phyloP scores from a whole-genome alignment of 2,888 invertebrate genomes.

The Tromatobia lineatoria region DNA sequence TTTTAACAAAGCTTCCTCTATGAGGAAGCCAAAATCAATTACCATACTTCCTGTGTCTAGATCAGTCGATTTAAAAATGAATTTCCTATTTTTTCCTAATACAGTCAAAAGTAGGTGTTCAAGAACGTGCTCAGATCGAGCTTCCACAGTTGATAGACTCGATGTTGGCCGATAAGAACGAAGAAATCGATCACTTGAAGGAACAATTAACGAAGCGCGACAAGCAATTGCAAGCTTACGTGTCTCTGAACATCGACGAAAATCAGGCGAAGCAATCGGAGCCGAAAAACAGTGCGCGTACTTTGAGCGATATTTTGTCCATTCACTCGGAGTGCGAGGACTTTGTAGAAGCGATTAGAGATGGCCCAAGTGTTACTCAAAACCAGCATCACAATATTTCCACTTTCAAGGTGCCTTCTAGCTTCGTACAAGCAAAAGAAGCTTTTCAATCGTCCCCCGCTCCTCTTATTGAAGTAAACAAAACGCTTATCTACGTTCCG shows the following conservation, averaged over 20 bases:
- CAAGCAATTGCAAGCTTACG: conserved; percentile 86
- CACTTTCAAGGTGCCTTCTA: conserved; percentile 72
- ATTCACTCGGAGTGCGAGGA: conserved; percentile 90
- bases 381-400: conserved; percentile 77
- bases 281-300: conserved; percentile 89
- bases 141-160: conserved; percentile 88
- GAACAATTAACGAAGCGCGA: conserved; percentile 87
- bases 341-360: conserved; percentile 81
- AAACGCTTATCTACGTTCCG: conserved; percentile 75
- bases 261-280: conserved; percentile 86
- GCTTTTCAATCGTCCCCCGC: conserved; percentile 65
- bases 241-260: conserved; percentile 88
- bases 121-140: conserved; percentile 84
- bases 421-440: conserved; percentile 59
- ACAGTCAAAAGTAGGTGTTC: conserved; percentile 77
- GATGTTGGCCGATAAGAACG: conserved; percentile 90
- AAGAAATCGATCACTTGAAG: conserved; percentile 89
- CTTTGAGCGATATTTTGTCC: conserved; percentile 91
- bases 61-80: neutral
- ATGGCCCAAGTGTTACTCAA: conserved; percentile 73
- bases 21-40: too few relatives aligned
- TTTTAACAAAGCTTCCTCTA: too few relatives aligned
- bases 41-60: too few relatives aligned
- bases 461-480: conserved; percentile 67
- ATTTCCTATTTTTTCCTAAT: conserved; percentile 35